These are phyloP conservation scores for Schizopygopsis pylzovi DNA, from an alignment of 2,797 vertebrate genomes.

Conservation along the genomic window DNA sequence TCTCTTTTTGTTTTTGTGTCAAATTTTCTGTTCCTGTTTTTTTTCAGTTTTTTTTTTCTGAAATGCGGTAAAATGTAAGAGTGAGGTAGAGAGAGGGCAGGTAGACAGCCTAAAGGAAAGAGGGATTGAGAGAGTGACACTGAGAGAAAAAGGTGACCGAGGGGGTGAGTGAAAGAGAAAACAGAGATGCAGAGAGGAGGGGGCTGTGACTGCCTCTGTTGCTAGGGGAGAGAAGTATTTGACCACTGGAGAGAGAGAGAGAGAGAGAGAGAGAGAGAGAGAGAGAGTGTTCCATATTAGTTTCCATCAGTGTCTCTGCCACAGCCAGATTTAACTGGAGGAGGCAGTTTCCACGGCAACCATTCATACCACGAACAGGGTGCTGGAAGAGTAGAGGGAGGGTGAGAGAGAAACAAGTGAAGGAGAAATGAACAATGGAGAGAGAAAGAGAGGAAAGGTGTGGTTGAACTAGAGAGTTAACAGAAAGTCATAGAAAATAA, in stretches of 20 bases:
- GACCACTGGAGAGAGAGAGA: constrained; percentile 37
- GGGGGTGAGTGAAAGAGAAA: constrained; percentile 58
- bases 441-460: constrained; percentile 8
- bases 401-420: constrained; percentile 53
- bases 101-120: constrained; percentile 15
- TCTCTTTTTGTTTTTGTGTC: not conserved
- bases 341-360: constrained; percentile 83
- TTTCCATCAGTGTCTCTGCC: constrained; percentile 78
- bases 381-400: constrained; percentile 37
- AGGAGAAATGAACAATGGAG: constrained; percentile 55
- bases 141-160: constrained; percentile 55
- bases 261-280: constrained; percentile 34
- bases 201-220: constrained; percentile 71
- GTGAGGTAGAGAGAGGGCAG: constrained; percentile 31
- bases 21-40: constrained; percentile 30
- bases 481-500: not conserved
- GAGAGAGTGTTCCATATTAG: constrained; percentile 72
- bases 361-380: constrained; percentile 72
- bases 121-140: constrained; percentile 55
- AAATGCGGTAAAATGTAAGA: not conserved
- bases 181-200: constrained; percentile 52
- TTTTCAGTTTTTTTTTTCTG: constrained; percentile 21
- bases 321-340: constrained; percentile 69
- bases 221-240: constrained; percentile 73
- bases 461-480: not conserved